Base-by-base conservation (phyloP, 2,113 vertebrate species). In the Phrynosoma platyrhinos region DNA sequence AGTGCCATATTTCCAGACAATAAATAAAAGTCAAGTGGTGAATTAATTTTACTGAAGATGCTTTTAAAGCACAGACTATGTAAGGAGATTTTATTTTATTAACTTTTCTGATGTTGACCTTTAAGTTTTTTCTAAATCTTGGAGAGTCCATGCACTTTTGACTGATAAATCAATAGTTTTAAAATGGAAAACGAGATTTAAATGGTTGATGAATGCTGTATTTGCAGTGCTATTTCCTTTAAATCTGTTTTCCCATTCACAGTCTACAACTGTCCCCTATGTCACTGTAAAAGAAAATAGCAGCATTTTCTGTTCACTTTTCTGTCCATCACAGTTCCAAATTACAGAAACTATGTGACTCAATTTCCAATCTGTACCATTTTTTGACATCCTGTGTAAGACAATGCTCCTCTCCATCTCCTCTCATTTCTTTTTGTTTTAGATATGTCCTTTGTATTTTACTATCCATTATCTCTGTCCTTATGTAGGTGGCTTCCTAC, bases 71-170 rank as follows among this genome's bases (percentile, higher is more conserved):
- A 87, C 72, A 93, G 94, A 92, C 90, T 58, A 87, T 87, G 90
- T 94, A 89, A 94, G 91, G 92, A 69, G 85, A 95, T 94, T 95
- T 71, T 92, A 91, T 93, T 92, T 94, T 94, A 93, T 94, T 90
- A 90, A 94, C 92, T 66, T 94, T 72, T 89, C 89, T 92, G 40
- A 58, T 79, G 55, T 92, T 95, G 90, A 82, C 93, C 92, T 96
- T 96, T 95, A 94, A 91, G 91, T n/a, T 94, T 91, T 93, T 91
- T 94, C 85, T 90, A 95, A 94, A 94, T 91, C 92, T 96, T 93
- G 90, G 89, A 91, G 90, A 94, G 88, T 92, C 87, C 90, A 32
- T 94, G 89, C 87, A 89, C 89, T 94, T 95, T 89, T 74, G 87
- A 82, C 87, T 91, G 93, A 83, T 89, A 94, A 91, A 94, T 95